These are phyloP conservation scores for Silurus glanis DNA, from an alignment of 2,113 vertebrate species.

Conservation along the genomic window DNA sequence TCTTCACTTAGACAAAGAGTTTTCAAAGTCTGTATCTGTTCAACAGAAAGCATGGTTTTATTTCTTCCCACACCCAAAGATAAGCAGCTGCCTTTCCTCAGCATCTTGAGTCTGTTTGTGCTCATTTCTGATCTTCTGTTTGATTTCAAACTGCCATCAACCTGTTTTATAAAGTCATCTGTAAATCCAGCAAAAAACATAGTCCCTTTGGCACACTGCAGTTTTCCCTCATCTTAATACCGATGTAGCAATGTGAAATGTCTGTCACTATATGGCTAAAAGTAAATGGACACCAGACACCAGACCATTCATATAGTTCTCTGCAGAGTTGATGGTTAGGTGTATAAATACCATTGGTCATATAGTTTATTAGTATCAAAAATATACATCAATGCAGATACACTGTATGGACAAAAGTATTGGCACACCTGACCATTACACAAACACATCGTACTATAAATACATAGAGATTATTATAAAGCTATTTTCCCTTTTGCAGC, in stretches of 20 bases:
- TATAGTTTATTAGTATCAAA: neutral
- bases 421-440: too few relatives aligned
- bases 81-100: constrained; percentile 20
- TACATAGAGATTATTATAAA: too few relatives aligned
- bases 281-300: neutral
- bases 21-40: constrained; percentile 45
- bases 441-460: too few relatives aligned
- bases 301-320: neutral
- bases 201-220: neutral
- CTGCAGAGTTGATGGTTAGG: neutral
- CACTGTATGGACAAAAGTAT: too few relatives aligned
- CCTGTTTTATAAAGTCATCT: constrained; percentile 33
- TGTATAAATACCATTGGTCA: neutral
- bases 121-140: constrained; percentile 3
- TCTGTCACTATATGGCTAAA: neutral
- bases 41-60: constrained; percentile 50
- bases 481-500: too few relatives aligned
- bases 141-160: constrained; percentile 51
- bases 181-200: constrained; percentile 40
- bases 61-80: constrained; percentile 54
- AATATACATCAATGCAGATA: too few relatives aligned
- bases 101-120: neutral
- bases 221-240: neutral
- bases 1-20: neutral
- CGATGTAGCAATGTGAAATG: neutral